These are phyloP conservation scores for Euplagia quadripunctaria DNA, from an alignment of 2,888 invertebrate species.

Conservation along the genomic window DNA sequence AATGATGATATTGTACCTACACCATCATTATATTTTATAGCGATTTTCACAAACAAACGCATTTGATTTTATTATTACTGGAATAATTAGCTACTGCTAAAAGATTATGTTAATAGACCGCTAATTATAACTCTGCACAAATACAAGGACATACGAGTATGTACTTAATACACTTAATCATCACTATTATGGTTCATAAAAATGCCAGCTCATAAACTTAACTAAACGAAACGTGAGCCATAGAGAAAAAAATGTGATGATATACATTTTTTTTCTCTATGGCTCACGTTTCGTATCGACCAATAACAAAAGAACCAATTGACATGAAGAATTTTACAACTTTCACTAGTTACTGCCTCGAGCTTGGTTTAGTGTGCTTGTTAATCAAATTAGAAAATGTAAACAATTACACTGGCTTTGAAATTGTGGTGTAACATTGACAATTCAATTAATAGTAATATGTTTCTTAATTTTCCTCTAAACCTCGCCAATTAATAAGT, in stretches of 20 bases:
- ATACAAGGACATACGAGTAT: no score
- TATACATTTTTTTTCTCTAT: no score
- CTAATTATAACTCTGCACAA: no score
- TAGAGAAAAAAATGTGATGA: no score
- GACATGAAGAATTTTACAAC: not conserved
- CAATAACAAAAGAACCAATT: no score
- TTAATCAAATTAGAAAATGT: not conserved
- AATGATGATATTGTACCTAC: not conserved
- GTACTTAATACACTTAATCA: no score
- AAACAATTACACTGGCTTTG: not conserved
- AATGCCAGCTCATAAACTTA: no score
- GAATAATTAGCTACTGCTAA: no score
- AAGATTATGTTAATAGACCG: no score
- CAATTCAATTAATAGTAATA: not conserved
- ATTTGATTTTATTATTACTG: not conserved
- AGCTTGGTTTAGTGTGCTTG: not conserved
- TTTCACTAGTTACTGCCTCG: not conserved
- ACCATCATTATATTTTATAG: not conserved
- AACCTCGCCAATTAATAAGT: not conserved
- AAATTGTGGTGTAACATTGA: not conserved
- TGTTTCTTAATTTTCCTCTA: not conserved
- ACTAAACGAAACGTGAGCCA: no score
- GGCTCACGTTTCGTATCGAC: no score
- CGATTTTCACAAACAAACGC: not conserved
- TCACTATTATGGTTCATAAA: no score